Percentiles rank a stretch among this genome's conserved stretches.
These are phyloP conservation scores for Molothrus ater DNA, from an alignment of 2,797 vertebrate genomes.

Conservation along the genomic window DNA sequence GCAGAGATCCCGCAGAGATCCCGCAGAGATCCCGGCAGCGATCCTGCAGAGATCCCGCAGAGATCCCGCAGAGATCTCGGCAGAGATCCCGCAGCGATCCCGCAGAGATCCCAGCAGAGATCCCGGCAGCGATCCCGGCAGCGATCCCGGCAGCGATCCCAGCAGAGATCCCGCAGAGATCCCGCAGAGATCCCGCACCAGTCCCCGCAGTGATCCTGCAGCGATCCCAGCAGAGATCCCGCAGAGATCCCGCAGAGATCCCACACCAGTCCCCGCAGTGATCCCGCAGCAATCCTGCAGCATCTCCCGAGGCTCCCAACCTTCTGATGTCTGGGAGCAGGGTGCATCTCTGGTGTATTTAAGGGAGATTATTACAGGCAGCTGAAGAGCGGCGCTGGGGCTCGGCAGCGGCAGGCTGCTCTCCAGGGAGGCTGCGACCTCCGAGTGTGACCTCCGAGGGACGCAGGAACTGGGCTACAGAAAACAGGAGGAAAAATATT, in stretches of 20 bases:
- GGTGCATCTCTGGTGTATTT: too few relatives aligned
- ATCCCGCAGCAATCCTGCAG: neutral
- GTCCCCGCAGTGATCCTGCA: neutral
- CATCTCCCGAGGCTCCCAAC: neutral
- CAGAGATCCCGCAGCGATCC: rapidly evolving
- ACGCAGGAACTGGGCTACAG: neutral
- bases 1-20: too few relatives aligned
- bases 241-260: rapidly evolving
- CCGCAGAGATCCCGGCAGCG: rapidly evolving
- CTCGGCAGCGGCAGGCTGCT: neutral
- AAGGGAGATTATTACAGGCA: neutral
- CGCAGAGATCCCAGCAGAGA: rapidly evolving
- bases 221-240: rapidly evolving
- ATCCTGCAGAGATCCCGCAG: neutral
- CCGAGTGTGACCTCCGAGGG: neutral
- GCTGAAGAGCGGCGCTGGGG: neutral
- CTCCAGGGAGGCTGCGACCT: neutral
- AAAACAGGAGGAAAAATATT: neutral
- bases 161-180: too few relatives aligned
- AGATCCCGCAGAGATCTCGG: neutral
- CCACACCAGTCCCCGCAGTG: neutral
- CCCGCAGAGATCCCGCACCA: neutral
- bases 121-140: neutral
- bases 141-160: neutral
- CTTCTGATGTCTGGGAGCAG: neutral